A percentile compares a stretch with the other conserved stretches of the same genome.
Conservation (phyloP, 2,888 invertebrate species). For the Xanthia icteritia region DNA sequence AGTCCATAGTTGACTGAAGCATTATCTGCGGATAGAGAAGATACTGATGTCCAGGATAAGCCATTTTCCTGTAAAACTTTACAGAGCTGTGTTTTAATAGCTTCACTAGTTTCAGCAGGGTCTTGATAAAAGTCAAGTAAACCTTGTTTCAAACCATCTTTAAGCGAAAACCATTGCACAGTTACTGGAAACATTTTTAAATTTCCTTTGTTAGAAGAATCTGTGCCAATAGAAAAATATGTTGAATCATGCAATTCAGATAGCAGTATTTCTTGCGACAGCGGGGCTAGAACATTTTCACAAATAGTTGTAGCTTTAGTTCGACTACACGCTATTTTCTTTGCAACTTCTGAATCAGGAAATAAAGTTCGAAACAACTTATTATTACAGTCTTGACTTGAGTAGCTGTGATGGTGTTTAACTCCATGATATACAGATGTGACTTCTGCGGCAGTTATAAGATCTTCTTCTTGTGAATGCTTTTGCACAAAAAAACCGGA, state of each 20-base stretch:
- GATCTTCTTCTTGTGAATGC: slow-evolving; percentile 13
- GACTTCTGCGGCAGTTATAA: slow-evolving; percentile 37
- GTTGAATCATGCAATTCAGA: slow-evolving; percentile 5
- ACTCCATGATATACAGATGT: slow-evolving; percentile 41
- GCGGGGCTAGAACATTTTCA: slow-evolving; percentile 2
- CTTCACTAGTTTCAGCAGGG: slow-evolving; percentile 41
- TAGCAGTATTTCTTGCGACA: slow-evolving; percentile 1
- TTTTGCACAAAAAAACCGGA: not conserved
- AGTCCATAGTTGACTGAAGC: slow-evolving; percentile 13
- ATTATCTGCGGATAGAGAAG: slow-evolving; percentile 25
- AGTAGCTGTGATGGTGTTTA: slow-evolving; percentile 39
- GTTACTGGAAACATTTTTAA: slow-evolving; percentile 8
- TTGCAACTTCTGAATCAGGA: slow-evolving; percentile 22
- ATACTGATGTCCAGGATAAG: slow-evolving; percentile 33
- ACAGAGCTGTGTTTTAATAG: slow-evolving; percentile 28
- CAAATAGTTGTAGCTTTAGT: slow-evolving; percentile 8
- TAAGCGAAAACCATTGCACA: slow-evolving; percentile 4
- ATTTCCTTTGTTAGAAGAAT: not conserved
- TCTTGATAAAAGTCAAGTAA: slow-evolving; percentile 36
- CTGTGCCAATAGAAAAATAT: slow-evolving; percentile 4
- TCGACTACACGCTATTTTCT: slow-evolving; percentile 11
- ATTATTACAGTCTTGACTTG: slow-evolving; percentile 42
- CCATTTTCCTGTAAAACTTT: slow-evolving; percentile 34
- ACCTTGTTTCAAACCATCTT: slow-evolving; percentile 26
- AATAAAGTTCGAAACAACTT: slow-evolving; percentile 40